phyloP scores from a whole-genome alignment of 2,888 invertebrate species.

The Erebia aethiops region DNA sequence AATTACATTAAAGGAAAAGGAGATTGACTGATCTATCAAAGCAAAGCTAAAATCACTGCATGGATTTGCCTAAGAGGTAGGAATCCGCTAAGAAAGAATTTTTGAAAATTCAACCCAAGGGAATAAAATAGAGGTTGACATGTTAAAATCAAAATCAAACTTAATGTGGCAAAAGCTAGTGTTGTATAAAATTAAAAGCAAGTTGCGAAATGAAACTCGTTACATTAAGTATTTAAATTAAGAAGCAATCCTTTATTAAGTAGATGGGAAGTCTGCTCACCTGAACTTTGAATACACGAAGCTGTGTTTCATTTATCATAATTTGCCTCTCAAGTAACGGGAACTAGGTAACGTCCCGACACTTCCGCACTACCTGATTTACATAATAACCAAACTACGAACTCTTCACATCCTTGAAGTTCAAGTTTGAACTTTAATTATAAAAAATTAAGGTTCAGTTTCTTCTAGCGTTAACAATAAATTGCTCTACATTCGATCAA shows the following conservation, averaged over 20 bases:
- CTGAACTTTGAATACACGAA: constrained; percentile 45
- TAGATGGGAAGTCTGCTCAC: constrained; percentile 46
- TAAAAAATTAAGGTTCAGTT: constrained; percentile 48
- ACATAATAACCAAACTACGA: constrained; percentile 75
- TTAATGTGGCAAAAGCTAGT: no score
- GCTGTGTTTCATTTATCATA: constrained; percentile 68
- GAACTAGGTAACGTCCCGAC: constrained; percentile 70
- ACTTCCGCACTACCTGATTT: constrained; percentile 74
- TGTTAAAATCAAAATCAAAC: no score
- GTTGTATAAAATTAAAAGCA: no score
- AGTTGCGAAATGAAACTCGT: background rate
- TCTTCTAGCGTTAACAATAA: constrained; percentile 45
- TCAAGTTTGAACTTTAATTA: constrained; percentile 57
- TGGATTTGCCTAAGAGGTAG: no score
- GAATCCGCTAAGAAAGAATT: no score
- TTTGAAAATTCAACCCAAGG: no score
- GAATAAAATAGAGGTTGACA: no score
- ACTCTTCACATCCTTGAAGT: constrained; percentile 50
- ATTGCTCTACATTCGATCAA: constrained; percentile 63
- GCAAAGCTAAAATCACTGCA: no score
- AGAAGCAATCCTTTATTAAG: constrained; percentile 17
- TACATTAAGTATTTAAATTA: constrained; percentile 8
- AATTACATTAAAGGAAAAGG: no score
- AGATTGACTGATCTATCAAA: no score
- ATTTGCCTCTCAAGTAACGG: constrained; percentile 71